These are phyloP conservation scores for Mus musculus DNA, from an alignment of 2,113 vertebrate species.

Conservation along the genomic window GRCm39 chr10:102149001-102149500, in stretches of 20 bases:
- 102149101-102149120: too few relatives aligned
- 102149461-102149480: background rate
- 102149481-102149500: background rate
- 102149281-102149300: background rate
- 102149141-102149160: background rate
- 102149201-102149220: background rate
- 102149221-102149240: background rate
- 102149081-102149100: background rate
- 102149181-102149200: background rate
- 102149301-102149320: background rate
- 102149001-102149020: background rate
- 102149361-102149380: background rate
- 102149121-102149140: background rate
- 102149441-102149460: background rate
- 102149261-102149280: background rate
- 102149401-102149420: background rate
- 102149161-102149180: background rate
- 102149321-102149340: background rate
- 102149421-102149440: background rate
- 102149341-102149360: background rate
- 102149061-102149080: background rate
- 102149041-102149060: background rate
- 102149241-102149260: background rate
- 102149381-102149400: background rate
- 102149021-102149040: background rate